Base-by-base conservation (phyloP, 2,888 invertebrate genomes). In the Eristalis intricaria region DNA sequence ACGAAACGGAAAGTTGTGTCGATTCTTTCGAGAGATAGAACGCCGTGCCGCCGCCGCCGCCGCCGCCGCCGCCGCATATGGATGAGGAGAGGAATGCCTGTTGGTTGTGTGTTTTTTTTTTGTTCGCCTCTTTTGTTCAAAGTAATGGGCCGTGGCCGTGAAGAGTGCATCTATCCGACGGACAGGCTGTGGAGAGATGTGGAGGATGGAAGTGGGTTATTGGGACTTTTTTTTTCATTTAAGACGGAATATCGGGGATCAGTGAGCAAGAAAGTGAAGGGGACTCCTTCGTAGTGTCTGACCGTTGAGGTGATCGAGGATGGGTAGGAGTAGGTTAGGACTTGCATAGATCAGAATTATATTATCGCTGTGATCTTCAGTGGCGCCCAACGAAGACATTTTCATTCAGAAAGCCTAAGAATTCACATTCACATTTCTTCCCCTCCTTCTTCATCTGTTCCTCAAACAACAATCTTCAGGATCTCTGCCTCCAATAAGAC, bases 1-100 rank as follows among this genome's bases (percentile, higher is more conserved):
- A 75, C 50, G 86, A 86, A 86, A 86, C 73, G 60, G 86, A 86
- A 86, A 86, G 86, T 86, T 82, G 86, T 75, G 78, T 86, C 86
- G 78, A 78, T 78, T 82, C 74, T 61, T 74, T 58, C 64, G 69
- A 26, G 65, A 74, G 70, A 13, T 78, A 43, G 61, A 63, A 61
- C 38, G 13, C 26, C 3, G 26, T 3, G 1, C 26, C 26, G 26
- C 26, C n/a, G n/a, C n/a, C n/a, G n/a, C n/a, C n/a, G n/a, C n/a
- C n/a, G n/a, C n/a, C n/a, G n/a, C n/a, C n/a, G n/a, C 29, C 35
- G 50, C 50, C 19, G 56, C 35, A 29, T 85, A n/a, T 61, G 50
- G 7, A 58, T 32, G 13, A 22, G 4, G 22, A n/a, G 23, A n/a
- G 15, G 38, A 4, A 5, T 29, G 1, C 56, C 56, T 1, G 56